Base-by-base conservation (phyloP, 1,140 invertebrate species). In the Caerostris darwini region DNA sequence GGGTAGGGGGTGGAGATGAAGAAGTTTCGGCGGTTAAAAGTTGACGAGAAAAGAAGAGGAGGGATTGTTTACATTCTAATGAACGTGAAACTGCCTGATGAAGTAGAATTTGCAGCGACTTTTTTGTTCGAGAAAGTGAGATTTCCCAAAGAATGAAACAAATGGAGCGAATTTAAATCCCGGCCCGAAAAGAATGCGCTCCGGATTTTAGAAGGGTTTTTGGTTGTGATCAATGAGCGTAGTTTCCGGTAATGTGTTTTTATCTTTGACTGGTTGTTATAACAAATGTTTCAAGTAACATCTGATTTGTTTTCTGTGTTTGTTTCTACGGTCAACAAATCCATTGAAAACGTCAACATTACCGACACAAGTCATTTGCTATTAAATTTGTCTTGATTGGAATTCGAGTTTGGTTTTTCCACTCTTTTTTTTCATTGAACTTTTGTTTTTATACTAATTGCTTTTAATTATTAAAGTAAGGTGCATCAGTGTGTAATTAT, bases 61-160 rank as follows among this genome's bases (percentile, higher is more conserved):
- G 17, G 56, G 17, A 58, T 17, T 85, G 82, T 85, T 85, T 85
- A 85, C 82, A 85, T 85, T 85, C 82, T 85, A 85, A 85, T 58
- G 82, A 85, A 34, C 3, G 14, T 3, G 17, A 57, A 12, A 5
- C 17, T 57, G 17, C 54, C 50, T 12, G 34, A 50, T 7, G 8
- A 10, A 69, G 6, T 0, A n/a, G 67, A 69, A n/a, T 34, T 71
- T 34, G 7, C 8, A 7, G 3, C 71, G 50, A 77, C 50, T 77
- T 77, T 77, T 14, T 77, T 7, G 8, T 3, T 2, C 34, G 34
- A 53, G 69, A 53, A 77, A 77, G 69, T 53, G 69, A 77, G 34
- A 77, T 34, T 50, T 53, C 12, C 7, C 10, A 61, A 61, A 12
- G 8, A 14, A 61, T 10, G 10, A 3, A 61, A 61, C 10, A 1